phyloP scores from a whole-genome alignment of 2,113 vertebrate genomes.

The Empidonax traillii region DNA sequence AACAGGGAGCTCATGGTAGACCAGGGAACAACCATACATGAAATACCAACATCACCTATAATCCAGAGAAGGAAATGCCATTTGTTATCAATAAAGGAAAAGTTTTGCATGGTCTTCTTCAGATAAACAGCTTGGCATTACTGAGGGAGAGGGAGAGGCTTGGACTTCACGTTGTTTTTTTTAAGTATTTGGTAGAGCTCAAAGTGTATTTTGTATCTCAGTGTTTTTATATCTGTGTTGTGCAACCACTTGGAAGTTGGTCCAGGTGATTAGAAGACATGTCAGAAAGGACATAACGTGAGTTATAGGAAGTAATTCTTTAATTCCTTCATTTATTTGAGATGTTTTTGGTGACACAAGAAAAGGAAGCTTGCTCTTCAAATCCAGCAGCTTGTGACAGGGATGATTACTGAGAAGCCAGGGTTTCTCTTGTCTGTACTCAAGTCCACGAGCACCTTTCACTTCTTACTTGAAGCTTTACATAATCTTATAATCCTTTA shows the following conservation, averaged over 20 bases:
- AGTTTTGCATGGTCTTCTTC: neutral
- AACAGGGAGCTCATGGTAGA: neutral
- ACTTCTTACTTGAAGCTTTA: neutral
- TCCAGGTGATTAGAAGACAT: neutral
- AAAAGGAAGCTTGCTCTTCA: neutral
- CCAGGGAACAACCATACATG: neutral
- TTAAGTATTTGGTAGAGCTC: neutral
- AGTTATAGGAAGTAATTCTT: neutral
- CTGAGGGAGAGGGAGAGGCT: neutral
- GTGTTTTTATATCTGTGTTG: neutral
- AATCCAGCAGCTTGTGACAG: neutral
- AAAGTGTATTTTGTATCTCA: neutral
- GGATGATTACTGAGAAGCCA: neutral
- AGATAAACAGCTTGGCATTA: neutral
- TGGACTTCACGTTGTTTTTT: neutral
- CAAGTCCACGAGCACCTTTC: neutral
- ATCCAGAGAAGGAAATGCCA: neutral
- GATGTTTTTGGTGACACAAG: neutral
- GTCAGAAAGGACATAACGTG: neutral
- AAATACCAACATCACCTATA: neutral
- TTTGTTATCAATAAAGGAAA: neutral
- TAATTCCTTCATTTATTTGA: neutral
- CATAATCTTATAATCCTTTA: neutral
- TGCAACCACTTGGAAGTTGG: neutral
- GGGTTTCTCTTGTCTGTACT: neutral